Evolutionary conservation across 1,140 invertebrate genomes (phyloP), one percentile per base, ranked within the genome.

Genomic region (Drosophila triauraria): DNA sequence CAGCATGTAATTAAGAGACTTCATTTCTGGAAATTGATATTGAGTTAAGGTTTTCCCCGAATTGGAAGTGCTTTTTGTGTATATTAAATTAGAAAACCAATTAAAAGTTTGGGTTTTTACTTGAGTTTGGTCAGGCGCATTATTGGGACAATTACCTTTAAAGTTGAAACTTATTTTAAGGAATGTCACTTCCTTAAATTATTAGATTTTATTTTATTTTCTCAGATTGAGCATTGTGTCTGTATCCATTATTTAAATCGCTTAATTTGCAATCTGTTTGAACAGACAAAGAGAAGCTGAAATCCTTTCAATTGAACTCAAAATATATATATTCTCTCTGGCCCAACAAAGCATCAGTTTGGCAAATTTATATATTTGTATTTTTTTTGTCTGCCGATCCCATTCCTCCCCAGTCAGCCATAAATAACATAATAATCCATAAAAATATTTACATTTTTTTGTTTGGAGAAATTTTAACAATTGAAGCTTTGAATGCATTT

Each of bases 371-470:
- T 54, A 40, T 44, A 8, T 53, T 15, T 12, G 20, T 8, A 30
- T 62, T 69, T 65, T 72, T 44, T 59, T n/a, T 48, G 30, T 68
- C 68, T 75, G 27, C 23, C 27, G 44, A 72, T 57, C 23, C 46
- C 20, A 43, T 32, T 43, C 40, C 38, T 32, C 7, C 8, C n/a
- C 58, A 40, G 15, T 40, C 59, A 57, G 40, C 59, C 48, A 80
- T 80, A 80, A 81, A 81, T 81, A 81, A 71, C 64, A 77, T 76
- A 81, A 81, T 81, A 81, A 81, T 81, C 60, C 78, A 77, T 46
- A 75, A 42, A 59, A 53, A 71, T 53, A 69, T 51, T 61, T 46
- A 72, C 17, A 44, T 47, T 56, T 17, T 46, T 17, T 32, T 35
- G 25, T n/a, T 75, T 53, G 17, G 10, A 38, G 23, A 35, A 60